Percentiles rank a stretch among this genome's conserved stretches.
Evolutionary conservation across 2,113 vertebrate genomes (phyloP).

Genomic region (Scalopus aquaticus): DNA sequence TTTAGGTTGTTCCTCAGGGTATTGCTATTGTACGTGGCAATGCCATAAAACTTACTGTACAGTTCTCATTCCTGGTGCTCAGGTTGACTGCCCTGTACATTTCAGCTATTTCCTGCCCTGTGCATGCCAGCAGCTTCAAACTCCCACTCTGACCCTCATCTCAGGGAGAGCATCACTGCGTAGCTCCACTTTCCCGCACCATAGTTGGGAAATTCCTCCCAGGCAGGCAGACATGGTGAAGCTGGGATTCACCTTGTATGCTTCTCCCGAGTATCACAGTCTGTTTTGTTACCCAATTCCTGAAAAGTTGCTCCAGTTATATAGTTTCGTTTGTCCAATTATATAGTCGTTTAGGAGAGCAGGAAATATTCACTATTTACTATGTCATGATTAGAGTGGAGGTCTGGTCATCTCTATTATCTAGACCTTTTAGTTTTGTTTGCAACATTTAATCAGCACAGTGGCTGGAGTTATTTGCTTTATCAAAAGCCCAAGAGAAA

Average conservation of each 20-base stretch:
- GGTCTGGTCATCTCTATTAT: background rate
- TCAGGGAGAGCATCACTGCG: background rate
- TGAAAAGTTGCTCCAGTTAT: background rate
- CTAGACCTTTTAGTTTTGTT: slow-evolving; percentile 35
- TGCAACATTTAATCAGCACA: background rate
- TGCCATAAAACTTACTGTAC: background rate
- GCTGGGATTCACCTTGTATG: background rate
- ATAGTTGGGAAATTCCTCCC: background rate
- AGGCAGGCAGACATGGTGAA: background rate
- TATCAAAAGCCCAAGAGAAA: background rate
- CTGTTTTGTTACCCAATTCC: background rate
- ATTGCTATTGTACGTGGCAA: background rate
- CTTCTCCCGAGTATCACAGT: background rate
- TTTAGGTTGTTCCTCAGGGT: background rate
- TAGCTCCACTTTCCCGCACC: background rate
- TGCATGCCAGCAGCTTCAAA: background rate
- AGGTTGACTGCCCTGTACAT: background rate
- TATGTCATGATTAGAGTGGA: background rate
- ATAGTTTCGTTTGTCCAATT: background rate
- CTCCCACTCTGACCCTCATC: background rate
- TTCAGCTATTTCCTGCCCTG: background rate
- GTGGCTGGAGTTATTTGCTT: background rate
- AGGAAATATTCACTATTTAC: background rate
- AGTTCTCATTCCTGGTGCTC: background rate
- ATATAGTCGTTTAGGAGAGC: background rate